These are phyloP conservation scores for Pelodiscus sinensis DNA, from an alignment of 2,113 vertebrate species.

Conservation along the genomic window DNA sequence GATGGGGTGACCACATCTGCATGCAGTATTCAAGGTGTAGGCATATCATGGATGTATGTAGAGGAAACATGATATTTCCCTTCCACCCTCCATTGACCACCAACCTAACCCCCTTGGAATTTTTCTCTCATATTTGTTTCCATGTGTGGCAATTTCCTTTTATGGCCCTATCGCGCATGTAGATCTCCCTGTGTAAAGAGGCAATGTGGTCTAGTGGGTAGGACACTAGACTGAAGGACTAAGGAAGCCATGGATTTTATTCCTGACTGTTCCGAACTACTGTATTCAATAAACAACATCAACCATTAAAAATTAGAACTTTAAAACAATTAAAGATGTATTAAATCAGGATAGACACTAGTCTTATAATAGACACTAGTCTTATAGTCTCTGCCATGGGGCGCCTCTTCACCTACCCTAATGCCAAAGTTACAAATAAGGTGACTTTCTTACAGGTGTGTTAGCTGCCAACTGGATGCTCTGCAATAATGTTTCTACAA, in stretches of 20 bases:
- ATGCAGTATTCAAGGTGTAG: too few species aligned
- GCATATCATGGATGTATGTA: too few species aligned
- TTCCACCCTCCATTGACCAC: background rate
- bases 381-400: background rate
- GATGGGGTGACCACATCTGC: too few species aligned
- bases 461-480: background rate
- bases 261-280: background rate
- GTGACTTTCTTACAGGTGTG: background rate
- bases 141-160: background rate
- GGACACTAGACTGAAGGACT: background rate
- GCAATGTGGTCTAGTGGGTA: background rate
- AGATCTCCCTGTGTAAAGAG: background rate
- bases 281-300: background rate
- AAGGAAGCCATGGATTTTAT: background rate
- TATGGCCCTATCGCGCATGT: background rate
- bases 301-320: background rate
- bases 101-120: fast-evolving
- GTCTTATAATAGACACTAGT: background rate
- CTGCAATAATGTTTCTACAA: background rate
- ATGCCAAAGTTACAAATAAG: background rate
- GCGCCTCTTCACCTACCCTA: background rate
- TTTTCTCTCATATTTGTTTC: background rate
- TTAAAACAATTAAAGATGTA: background rate
- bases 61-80: too few species aligned
- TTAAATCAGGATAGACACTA: background rate